Base-by-base conservation (phyloP, 2,797 vertebrate species). In the Novumbra hubbsi region DNA sequence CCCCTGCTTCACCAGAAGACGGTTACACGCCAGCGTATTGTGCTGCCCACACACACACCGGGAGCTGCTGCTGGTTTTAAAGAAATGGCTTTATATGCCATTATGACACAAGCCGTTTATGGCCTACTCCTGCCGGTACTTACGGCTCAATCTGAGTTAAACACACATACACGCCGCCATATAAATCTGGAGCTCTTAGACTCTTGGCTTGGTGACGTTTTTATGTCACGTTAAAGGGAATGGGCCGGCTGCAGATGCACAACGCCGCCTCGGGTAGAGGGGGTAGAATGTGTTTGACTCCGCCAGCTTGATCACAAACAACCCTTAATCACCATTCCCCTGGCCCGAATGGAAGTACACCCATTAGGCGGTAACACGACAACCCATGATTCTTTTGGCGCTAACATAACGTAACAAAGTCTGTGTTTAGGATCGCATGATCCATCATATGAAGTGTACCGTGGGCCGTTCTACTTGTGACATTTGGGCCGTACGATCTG, bases 161-260 rank as follows among this genome's bases (percentile, higher is more conserved):
- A 67, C 55, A 52, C 41, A 12, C 11, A 67, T 15, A 7, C 38
- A 14, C 64, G 48, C 72, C 48, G 64, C n/a, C 48, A 49, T 75
- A 50, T 74, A 66, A 68, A 79, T 72, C 48, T 67, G 65, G 38
- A 70, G 73, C 67, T 73, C 52, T 52, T 73, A 34, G 28, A 17
- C 62, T 34, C 62, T 45, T 21, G 19, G 55, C 34, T 24, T 24
- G 17, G 66, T 76, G 81, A 75, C 72, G 55, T 38, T 78, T 83
- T 85, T 77, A 85, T 77, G 81, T 72, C 63, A 41, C 52, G 24
- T 73, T 77, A 75, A 28, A 30, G 28, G 41, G 73, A 78, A 74
- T 15, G 50, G 50, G 74, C 71, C 32, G 48, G 11, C 5, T 72
- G 74, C 70, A 64, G 68, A 75, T 28, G 24, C 72, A 24, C 55